Conservation (phyloP, 2,113 vertebrate species). For the Scopus umbretta region DNA sequence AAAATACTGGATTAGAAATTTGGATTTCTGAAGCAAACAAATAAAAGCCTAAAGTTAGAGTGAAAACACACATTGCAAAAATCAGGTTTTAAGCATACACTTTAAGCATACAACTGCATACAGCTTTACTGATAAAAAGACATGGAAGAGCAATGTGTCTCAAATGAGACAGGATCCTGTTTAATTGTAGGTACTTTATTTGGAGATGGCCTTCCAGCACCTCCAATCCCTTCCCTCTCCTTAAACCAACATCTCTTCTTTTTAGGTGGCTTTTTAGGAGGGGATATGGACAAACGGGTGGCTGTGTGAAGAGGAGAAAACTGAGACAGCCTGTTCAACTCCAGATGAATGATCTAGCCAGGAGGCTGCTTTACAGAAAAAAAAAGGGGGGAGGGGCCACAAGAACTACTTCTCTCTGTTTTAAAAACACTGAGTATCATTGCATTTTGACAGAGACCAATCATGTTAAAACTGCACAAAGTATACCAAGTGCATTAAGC, state of each 20-base stretch:
- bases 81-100: not conserved
- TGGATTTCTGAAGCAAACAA: not conserved
- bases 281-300: not conserved
- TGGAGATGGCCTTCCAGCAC: not conserved
- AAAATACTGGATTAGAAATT: not conserved
- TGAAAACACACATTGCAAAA: not conserved
- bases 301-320: not conserved
- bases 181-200: not conserved
- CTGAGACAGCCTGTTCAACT: not conserved
- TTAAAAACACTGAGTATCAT: not conserved
- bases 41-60: not conserved
- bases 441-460: not conserved
- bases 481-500: not conserved
- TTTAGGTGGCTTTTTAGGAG: no score
- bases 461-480: not conserved
- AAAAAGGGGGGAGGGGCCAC: no score
- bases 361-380: not conserved
- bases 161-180: not conserved
- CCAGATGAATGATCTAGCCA: not conserved
- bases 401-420: not conserved
- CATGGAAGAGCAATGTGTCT: not conserved
- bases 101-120: not conserved
- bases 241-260: not conserved
- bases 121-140: not conserved
- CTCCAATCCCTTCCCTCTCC: not conserved